Evolutionary conservation across 2,797 vertebrate species (phyloP).

Genomic region (Luscinia megarhynchos): DNA sequence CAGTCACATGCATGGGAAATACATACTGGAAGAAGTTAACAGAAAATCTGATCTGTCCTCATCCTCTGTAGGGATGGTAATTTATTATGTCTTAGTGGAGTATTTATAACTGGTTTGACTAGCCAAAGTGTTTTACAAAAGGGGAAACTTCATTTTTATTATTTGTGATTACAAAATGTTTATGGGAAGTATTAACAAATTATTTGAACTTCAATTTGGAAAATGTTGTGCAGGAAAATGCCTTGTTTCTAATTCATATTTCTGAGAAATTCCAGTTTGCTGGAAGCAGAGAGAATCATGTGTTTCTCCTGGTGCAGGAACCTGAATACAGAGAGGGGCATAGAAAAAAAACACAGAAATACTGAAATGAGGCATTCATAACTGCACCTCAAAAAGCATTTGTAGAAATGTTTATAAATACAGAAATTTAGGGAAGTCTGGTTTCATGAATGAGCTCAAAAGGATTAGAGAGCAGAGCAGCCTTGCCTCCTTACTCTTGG

Average conservation of each 20-base stretch:
- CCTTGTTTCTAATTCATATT: neutral
- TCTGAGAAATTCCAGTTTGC: neutral
- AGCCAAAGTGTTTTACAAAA: neutral
- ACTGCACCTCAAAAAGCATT: neutral
- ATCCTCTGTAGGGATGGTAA: neutral
- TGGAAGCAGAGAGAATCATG: neutral
- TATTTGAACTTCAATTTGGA: neutral
- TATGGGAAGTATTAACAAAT: neutral
- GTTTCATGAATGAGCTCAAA: neutral
- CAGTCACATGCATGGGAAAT: neutral
- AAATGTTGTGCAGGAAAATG: neutral
- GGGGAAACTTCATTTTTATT: neutral
- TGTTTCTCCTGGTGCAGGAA: neutral
- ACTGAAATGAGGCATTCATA: neutral
- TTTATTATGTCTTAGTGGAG: neutral
- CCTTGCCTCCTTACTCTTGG: neutral
- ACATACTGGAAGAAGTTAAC: neutral
- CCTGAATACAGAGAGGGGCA: fast-evolving
- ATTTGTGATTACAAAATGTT: neutral
- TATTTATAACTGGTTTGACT: neutral
- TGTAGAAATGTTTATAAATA: neutral
- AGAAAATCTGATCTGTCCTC: neutral
- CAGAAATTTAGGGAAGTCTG: neutral
- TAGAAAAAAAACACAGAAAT: neutral
- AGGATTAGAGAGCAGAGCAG: neutral